Base-by-base conservation (phyloP, 2,113 vertebrate genomes). In the Mohoua ochrocephala region DNA sequence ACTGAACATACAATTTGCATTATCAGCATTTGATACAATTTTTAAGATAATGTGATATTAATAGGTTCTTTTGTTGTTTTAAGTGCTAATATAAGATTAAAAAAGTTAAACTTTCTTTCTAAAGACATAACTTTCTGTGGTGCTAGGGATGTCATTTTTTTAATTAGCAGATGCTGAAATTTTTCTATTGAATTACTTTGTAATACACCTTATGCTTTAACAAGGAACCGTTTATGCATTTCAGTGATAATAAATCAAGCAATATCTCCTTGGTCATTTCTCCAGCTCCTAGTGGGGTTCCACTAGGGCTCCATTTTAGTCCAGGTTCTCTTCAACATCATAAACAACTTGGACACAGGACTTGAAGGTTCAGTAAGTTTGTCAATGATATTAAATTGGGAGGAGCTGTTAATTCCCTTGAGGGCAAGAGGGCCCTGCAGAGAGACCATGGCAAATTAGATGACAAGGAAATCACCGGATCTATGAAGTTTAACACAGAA, bases 81-180 rank as follows among this genome's bases (percentile, higher is more conserved):
- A 88, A 94, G 33, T 53, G 19, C 2, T 85, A 92, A 69, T 63
- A 67, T 47, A 31, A 65, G 69, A 31, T 10, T 44, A 74, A 45
- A 68, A 84, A 8, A 2, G 27, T 13, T 33, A 37, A 7, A 33
- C 27, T 52, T 60, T 60, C 5, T 39, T 77, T 84, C 11, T 30
- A 69, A 80, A 93, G 27, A 21, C 26, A 41, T 26, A 61, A 31
- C 10, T 78, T 92, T 73, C 23, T 67, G 10, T 50, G 2, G 5
- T 63, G 24, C 10, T 41, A 74, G 15, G 59, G 15, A 16, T 80
- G 31, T 61, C 30, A 57, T 57, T 86, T 50, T 84, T 92, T 49
- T 89, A 94, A 91, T 69, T 84, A 92, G 12, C 3, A 21, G 78
- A 80, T 82, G 42, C 30, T 69, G 57, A 79, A 82, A 23, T 28